phyloP scores from a whole-genome alignment of 2,888 invertebrate genomes.

The Invenusta paracnida region DNA sequence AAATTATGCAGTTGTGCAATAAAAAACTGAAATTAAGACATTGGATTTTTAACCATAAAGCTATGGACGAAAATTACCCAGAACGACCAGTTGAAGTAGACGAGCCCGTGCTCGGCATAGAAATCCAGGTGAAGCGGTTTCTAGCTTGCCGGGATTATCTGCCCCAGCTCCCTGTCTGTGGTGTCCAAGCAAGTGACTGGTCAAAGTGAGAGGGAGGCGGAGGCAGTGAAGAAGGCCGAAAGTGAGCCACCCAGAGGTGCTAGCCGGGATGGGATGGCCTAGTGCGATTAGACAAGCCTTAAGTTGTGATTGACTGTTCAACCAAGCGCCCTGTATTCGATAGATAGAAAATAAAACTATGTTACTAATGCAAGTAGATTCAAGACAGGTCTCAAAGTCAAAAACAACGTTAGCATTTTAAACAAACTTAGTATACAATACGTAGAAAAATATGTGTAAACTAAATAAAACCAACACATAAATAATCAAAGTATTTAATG shows the following conservation, averaged over 20 bases:
- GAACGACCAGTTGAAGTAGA: background rate
- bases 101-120: background rate
- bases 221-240: background rate
- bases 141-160: background rate
- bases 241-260: background rate
- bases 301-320: background rate
- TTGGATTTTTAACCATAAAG: too few relatives aligned
- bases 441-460: too few relatives aligned
- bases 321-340: background rate
- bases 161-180: background rate
- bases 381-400: background rate
- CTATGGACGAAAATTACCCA: too few relatives aligned
- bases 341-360: background rate
- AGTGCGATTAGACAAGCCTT: background rate
- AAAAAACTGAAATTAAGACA: too few relatives aligned
- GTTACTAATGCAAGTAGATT: background rate
- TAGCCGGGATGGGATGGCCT: background rate
- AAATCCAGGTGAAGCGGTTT: background rate
- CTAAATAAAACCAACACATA: too few relatives aligned
- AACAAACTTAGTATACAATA: too few relatives aligned
- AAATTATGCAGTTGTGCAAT: too few relatives aligned
- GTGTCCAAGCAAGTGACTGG: constrained; percentile 5
- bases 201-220: background rate
- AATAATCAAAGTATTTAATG: too few relatives aligned
- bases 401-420: too few relatives aligned